Evolutionary conservation across 53 echinoderm and acorn worm genomes (phyloP).

Genomic region (Mesocentrotus franciscanus): DNA sequence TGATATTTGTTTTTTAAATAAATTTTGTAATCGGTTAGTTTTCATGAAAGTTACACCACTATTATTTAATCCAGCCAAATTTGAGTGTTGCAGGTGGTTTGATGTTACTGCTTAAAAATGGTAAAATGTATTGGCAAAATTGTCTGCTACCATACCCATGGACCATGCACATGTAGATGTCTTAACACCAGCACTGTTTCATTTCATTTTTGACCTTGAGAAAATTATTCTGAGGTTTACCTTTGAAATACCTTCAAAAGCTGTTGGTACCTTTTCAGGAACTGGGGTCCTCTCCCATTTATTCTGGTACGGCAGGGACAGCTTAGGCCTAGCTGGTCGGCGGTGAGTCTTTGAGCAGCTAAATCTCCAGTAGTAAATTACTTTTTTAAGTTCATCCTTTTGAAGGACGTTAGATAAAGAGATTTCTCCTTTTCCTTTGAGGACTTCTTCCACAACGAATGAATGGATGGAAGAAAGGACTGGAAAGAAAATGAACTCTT

Average conservation of each 20-base stretch:
- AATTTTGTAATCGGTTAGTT: too few species aligned
- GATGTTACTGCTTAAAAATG: too few species aligned
- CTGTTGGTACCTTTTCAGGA: background rate
- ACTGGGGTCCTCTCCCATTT: background rate
- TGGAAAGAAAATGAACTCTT: background rate
- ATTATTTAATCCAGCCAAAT: too few species aligned
- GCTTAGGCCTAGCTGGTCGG: constrained; percentile 17
- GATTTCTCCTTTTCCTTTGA: constrained; percentile 42
- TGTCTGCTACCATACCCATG: too few species aligned
- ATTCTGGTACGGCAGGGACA: constrained; percentile 11
- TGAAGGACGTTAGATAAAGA: constrained; percentile 59
- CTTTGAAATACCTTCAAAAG: background rate
- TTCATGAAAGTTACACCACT: too few species aligned
- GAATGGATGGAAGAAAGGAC: constrained; percentile 9
- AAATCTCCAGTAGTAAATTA: constrained; percentile 59
- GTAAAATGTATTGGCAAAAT: too few species aligned
- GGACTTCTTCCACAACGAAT: background rate
- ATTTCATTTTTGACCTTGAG: background rate
- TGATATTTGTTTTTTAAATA: too few species aligned
- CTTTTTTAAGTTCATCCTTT: constrained; percentile 58
- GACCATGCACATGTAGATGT: too few species aligned
- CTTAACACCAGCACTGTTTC: too few species aligned
- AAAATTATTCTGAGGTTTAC: background rate
- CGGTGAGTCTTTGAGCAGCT: constrained; percentile 12
- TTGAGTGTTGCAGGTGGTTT: too few species aligned